Conservation (phyloP, 2,888 invertebrate genomes). For the Agrypnus murinus region DNA sequence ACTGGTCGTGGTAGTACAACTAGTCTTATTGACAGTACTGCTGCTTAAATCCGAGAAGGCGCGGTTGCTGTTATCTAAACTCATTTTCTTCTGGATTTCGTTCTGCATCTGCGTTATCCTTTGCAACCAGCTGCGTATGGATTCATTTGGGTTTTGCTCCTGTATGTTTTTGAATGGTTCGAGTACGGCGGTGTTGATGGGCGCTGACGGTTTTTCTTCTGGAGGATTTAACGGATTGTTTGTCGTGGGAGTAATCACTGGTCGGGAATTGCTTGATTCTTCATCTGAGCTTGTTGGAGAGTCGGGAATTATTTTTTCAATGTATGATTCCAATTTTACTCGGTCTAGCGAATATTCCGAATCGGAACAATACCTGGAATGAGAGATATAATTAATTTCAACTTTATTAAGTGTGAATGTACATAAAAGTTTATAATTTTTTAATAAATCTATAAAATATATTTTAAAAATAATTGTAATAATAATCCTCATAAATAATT, state of each 20-base stretch:
- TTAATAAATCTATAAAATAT: too few relatives aligned
- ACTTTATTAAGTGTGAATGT: neutral
- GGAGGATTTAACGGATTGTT: slow-evolving; percentile 17
- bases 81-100: slow-evolving; percentile 71
- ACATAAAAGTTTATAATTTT: too few relatives aligned
- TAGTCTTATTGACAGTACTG: too few relatives aligned
- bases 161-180: slow-evolving; percentile 68
- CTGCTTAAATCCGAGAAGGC: slow-evolving; percentile 44
- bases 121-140: slow-evolving; percentile 84
- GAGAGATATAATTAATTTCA: too few relatives aligned
- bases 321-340: slow-evolving; percentile 67
- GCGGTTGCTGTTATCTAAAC: slow-evolving; percentile 45
- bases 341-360: slow-evolving; percentile 55
- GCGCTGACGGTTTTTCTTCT: slow-evolving; percentile 1
- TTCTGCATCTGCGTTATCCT: slow-evolving; percentile 83
- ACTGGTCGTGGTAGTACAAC: too few relatives aligned
- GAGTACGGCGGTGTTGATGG: too few relatives aligned
- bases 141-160: slow-evolving; percentile 75
- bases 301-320: slow-evolving; percentile 67
- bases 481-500: too few relatives aligned
- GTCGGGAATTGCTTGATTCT: slow-evolving; percentile 40
- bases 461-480: too few relatives aligned
- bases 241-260: slow-evolving; percentile 20
- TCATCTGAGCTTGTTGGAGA: slow-evolving; percentile 64
- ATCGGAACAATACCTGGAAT: slow-evolving; percentile 42